Percentiles rank a stretch among this genome's conserved stretches.
phyloP scores from a whole-genome alignment of 2,888 invertebrate species.

The Catocala nupta region DNA sequence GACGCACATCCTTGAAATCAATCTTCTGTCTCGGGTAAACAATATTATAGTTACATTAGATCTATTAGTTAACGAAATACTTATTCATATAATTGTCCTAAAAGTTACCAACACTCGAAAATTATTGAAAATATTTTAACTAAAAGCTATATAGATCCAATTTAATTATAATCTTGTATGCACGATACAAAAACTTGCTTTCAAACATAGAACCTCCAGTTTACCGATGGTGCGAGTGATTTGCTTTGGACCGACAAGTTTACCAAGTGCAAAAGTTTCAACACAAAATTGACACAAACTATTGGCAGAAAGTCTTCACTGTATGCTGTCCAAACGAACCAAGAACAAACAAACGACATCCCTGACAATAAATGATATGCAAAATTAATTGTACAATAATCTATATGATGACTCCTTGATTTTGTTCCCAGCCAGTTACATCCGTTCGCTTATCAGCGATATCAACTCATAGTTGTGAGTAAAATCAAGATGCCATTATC shows the following conservation, averaged over 20 bases:
- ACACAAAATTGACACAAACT: slow-evolving; percentile 11
- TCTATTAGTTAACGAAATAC: background rate
- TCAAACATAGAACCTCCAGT: slow-evolving; percentile 8
- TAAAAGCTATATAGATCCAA: background rate
- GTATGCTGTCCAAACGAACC: slow-evolving; percentile 6
- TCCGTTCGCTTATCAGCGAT: too few species aligned
- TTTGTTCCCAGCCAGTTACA: too few species aligned
- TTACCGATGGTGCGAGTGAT: slow-evolving; percentile 5
- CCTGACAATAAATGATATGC: background rate
- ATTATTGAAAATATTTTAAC: background rate
- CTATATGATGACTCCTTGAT: too few species aligned
- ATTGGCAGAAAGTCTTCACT: slow-evolving; percentile 14
- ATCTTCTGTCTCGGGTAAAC: slow-evolving; percentile 3
- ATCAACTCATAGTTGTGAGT: too few species aligned
- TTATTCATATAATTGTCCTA: background rate
- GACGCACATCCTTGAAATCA: slow-evolving; percentile 7
- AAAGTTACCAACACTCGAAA: background rate
- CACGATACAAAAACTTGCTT: slow-evolving; percentile 6
- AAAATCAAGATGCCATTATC: too few species aligned
- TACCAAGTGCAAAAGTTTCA: slow-evolving; percentile 8
- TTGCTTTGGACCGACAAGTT: slow-evolving; percentile 5
- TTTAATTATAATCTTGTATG: background rate
- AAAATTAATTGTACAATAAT: too few species aligned
- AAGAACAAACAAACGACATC: slow-evolving; percentile 11
- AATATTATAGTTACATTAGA: background rate